Percentiles rank a stretch among this genome's conserved stretches.
phyloP scores from a whole-genome alignment of 1,140 invertebrate species.

The Homalodisca vitripennis region DNA sequence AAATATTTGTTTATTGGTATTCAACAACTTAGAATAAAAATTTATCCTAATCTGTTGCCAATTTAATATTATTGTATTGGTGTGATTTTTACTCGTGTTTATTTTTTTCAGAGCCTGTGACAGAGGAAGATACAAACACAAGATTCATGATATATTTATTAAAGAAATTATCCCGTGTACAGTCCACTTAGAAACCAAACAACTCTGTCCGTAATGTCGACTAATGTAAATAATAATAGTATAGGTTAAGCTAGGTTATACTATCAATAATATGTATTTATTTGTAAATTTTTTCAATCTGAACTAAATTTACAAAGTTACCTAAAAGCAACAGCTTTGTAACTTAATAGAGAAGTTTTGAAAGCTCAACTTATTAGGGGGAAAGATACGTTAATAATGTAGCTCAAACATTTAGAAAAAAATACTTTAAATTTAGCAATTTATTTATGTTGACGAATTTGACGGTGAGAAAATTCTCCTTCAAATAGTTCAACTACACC shows the following conservation, averaged over 20 bases:
- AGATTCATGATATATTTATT: not conserved
- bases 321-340: too few relatives aligned
- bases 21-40: too few relatives aligned
- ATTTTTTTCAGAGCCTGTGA: not conserved
- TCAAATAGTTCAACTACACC: not conserved
- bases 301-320: constrained; percentile 8
- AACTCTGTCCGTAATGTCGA: not conserved
- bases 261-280: not conserved
- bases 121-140: too few relatives aligned
- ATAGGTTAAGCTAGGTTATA: constrained; percentile 1
- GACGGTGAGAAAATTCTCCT: not conserved
- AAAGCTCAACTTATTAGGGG: not conserved
- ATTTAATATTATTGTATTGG: not conserved
- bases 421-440: not conserved
- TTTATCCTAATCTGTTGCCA: not conserved
- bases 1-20: too few relatives aligned
- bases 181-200: not conserved
- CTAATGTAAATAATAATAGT: too few relatives aligned
- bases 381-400: not conserved
- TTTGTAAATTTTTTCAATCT: not conserved
- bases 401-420: not conserved
- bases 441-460: not conserved
- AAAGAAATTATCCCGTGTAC: not conserved
- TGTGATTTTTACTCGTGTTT: not conserved
- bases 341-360: not conserved